Evolutionary conservation across 2,797 vertebrate genomes (phyloP).

Genomic region (Limosa lapponica): DNA sequence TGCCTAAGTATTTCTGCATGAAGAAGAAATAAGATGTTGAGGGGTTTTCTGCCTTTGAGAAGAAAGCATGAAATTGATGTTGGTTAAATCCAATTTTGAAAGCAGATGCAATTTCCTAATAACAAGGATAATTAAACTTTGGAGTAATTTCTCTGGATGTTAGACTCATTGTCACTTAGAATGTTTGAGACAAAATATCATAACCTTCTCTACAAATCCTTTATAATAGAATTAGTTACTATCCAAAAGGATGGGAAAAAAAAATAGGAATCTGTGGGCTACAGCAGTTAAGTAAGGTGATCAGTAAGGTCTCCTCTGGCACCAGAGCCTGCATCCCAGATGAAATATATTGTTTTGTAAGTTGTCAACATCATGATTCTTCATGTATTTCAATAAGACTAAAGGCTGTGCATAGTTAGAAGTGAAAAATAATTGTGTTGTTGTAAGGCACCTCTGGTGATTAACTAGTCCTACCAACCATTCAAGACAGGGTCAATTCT

Average conservation of each 20-base stretch:
- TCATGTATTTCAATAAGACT: neutral
- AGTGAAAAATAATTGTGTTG: neutral
- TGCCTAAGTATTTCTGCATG: neutral
- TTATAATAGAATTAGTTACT: neutral
- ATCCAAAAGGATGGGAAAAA: neutral
- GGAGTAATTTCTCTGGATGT: neutral
- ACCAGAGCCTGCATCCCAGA: neutral
- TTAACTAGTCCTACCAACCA: neutral
- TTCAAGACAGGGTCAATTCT: neutral
- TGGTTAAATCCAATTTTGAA: conserved; percentile 3
- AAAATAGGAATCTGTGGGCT: neutral
- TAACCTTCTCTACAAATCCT: neutral
- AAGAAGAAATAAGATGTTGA: neutral
- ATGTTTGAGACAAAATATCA: neutral
- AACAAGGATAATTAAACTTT: conserved; percentile 30
- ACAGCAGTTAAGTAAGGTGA: neutral
- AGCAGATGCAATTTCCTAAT: neutral
- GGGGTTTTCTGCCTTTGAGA: neutral
- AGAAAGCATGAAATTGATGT: neutral
- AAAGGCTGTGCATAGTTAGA: neutral
- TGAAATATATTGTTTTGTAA: neutral
- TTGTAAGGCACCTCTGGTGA: neutral
- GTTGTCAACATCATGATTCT: neutral
- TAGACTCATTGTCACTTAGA: neutral
- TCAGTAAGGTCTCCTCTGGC: neutral